Percentiles rank a stretch among this genome's conserved stretches.
Conservation (phyloP, 1,140 invertebrate genomes). For the Belonocnema kinseyi region DNA sequence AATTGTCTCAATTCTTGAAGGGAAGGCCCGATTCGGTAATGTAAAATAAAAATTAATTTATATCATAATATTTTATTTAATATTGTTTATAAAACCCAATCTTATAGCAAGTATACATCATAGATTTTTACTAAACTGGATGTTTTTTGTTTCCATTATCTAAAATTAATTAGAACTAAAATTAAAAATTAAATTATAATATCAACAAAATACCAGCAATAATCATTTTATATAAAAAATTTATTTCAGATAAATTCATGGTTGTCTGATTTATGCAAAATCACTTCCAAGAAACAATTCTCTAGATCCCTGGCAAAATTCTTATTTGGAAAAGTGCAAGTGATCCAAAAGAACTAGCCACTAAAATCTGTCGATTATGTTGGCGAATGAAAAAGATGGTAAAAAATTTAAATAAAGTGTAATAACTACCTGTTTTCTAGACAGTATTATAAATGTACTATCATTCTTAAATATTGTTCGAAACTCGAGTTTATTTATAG, state of each 20-base stretch:
- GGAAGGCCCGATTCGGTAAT: slow-evolving; percentile 40
- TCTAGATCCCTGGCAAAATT: slow-evolving; percentile 45
- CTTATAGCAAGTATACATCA: neutral
- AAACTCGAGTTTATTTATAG: neutral
- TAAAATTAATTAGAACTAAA: too few relatives aligned
- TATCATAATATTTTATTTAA: neutral
- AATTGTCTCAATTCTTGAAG: slow-evolving; percentile 50
- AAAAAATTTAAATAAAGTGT: too few relatives aligned
- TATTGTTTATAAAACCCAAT: neutral
- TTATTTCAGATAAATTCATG: slow-evolving; percentile 46
- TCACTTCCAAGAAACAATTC: slow-evolving; percentile 42
- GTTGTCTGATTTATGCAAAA: slow-evolving; percentile 45
- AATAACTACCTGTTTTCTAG: too few relatives aligned
- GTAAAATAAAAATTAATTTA: slow-evolving; percentile 1
- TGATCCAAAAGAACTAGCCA: neutral
- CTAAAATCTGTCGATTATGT: neutral
- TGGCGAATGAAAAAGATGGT: too few relatives aligned
- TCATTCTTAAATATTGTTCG: neutral
- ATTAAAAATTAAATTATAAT: too few relatives aligned
- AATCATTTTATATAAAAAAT: neutral
- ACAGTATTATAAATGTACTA: neutral
- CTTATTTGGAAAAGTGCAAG: slow-evolving; percentile 39
- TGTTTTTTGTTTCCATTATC: neutral
- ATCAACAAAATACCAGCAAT: too few relatives aligned
- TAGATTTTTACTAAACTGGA: neutral